Evolutionary conservation across 2,888 invertebrate genomes (phyloP), one percentile per base, ranked within the genome.

Genomic region (Callyntrura guangdongensis): DNA sequence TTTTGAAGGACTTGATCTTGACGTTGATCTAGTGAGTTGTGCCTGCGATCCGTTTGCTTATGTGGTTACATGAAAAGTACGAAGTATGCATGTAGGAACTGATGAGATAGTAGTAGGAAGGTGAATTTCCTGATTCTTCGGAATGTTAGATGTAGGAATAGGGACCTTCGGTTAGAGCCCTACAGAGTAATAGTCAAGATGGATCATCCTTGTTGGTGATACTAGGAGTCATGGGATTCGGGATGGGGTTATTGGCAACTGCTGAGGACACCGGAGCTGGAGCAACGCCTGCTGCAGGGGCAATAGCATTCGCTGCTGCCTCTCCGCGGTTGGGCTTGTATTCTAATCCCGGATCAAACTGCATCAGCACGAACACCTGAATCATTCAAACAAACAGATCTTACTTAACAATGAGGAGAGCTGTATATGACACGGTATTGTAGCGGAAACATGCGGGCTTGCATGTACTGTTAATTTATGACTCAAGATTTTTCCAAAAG

Each of bases 161-260:
- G 96, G 98, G 98, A 96, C 98, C 98, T 96, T 98, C 98, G 95
- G 98, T 98, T 96, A 98, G 98, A 97, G 98, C 98, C 98, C 98
- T 98, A 98, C 98, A 98, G 96, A 98, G 97, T 97, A 98, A 97
- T 97, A 98, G 98, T 98, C 98, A 98, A 97, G 98, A 98, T 96
- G 98, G 98, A 96, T 98, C 98, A 96, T 98, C 98, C 95, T 98
- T 98, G 95, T 91, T 93, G 36, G 91, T 79, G 59, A 89, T 77
- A 85, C 61, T 92, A 11, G 92, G 89, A 89, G 92, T 93, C 92
- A 91, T 86, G 64, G 84, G 49, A 86, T 92, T 92, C 53, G 87
- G 89, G 91, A 87, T 83, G 85, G 89, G 91, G 91, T 92, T 91
- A 86, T 88, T 82, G 87, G 90, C 89, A 85, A 91, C 91, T 61